Evolutionary conservation across 2,113 vertebrate species (phyloP).

Genomic region (Perca fluviatilis): DNA sequence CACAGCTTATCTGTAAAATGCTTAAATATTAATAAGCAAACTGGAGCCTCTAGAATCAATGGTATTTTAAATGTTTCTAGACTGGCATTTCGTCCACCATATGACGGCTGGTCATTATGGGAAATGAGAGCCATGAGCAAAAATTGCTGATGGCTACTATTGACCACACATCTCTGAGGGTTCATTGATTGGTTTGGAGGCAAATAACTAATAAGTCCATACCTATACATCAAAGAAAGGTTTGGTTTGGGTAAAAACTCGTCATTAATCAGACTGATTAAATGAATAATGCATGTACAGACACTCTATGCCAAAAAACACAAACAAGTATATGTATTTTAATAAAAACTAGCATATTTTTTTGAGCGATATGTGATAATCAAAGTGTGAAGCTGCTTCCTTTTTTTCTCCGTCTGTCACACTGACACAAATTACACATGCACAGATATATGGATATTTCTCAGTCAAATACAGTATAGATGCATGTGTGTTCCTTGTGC

Average conservation of each 20-base stretch:
- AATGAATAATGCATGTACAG: background rate
- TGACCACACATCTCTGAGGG: slow-evolving; percentile 2
- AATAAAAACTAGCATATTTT: background rate
- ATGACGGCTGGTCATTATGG: background rate
- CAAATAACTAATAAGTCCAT: slow-evolving; percentile 2
- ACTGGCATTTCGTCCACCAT: slow-evolving; percentile 13
- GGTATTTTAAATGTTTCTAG: background rate
- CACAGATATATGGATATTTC: too few relatives aligned
- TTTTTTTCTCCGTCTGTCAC: background rate
- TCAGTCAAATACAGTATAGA: too few relatives aligned
- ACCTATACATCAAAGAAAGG: slow-evolving; percentile 11
- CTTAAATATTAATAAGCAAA: slow-evolving; percentile 39
- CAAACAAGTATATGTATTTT: background rate
- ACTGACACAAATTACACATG: background rate
- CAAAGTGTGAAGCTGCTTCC: background rate
- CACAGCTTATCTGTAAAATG: slow-evolving; percentile 10
- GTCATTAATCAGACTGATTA: slow-evolving; percentile 14
- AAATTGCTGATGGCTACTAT: slow-evolving; percentile 4
- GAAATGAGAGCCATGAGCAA: slow-evolving; percentile 9
- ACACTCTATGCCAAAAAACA: background rate
- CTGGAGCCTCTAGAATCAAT: slow-evolving; percentile 8
- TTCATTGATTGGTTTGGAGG: slow-evolving; percentile 31
- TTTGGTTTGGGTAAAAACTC: background rate
- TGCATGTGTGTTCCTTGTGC: background rate
- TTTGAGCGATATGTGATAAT: background rate